A percentile compares a stretch with the other conserved stretches of the same genome.
These are phyloP conservation scores for Matsumyia berberina DNA, from an alignment of 2,888 invertebrate species.

Conservation along the genomic window DNA sequence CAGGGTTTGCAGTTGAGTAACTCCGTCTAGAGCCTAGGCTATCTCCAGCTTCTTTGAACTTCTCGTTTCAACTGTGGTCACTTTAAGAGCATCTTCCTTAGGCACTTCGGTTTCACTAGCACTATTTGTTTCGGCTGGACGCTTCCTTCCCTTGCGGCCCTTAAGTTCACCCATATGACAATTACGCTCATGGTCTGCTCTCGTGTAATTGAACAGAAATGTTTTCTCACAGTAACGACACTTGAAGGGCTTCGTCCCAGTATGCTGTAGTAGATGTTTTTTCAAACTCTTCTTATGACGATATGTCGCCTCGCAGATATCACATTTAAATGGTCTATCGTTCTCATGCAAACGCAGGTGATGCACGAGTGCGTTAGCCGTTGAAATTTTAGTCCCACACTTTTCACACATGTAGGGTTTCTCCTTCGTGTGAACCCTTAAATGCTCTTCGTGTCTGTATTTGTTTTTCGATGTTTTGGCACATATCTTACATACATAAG, in stretches of 20 bases:
- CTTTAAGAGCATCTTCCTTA: neutral
- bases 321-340: slow-evolving; percentile 66
- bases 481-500: slow-evolving; percentile 72
- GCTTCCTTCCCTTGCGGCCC: slow-evolving; percentile 11
- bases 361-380: slow-evolving; percentile 61
- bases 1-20: neutral
- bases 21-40: neutral
- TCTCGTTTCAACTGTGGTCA: neutral
- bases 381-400: slow-evolving; percentile 59
- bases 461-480: slow-evolving; percentile 68
- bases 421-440: slow-evolving; percentile 63
- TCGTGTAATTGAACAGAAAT: slow-evolving; percentile 57
- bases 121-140: neutral
- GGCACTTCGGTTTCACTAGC: neutral
- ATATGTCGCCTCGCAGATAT: slow-evolving; percentile 64
- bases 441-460: slow-evolving; percentile 68
- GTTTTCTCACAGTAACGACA: slow-evolving; percentile 62
- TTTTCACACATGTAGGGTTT: slow-evolving; percentile 65
- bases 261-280: slow-evolving; percentile 64
- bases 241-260: slow-evolving; percentile 59
- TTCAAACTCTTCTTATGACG: slow-evolving; percentile 68
- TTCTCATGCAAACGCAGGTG: slow-evolving; percentile 69
- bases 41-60: neutral
- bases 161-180: slow-evolving; percentile 45
- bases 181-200: slow-evolving; percentile 66